Conservation (phyloP, 2,888 invertebrate genomes). For the Cremastinae sp. region DNA sequence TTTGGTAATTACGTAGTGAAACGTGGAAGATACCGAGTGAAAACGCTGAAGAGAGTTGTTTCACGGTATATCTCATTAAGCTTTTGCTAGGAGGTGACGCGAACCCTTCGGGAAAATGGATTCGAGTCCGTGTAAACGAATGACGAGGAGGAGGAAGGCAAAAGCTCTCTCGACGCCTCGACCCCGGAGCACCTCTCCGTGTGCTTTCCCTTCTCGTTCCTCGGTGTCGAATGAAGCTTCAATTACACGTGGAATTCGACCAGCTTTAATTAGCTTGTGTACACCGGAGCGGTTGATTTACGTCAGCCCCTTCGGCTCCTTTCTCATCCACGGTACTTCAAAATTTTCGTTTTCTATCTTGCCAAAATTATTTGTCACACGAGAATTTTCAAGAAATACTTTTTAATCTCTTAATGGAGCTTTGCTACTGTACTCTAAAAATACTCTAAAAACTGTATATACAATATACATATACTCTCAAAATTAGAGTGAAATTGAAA, state of each 20-base stretch:
- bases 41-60: constrained; percentile 33
- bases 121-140: constrained; percentile 34
- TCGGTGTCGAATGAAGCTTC: constrained; percentile 68
- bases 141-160: constrained; percentile 38
- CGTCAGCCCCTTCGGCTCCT: constrained; percentile 42
- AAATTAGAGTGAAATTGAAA: too few species aligned
- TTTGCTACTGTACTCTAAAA: too few species aligned
- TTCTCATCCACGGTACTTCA: neutral
- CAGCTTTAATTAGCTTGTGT: constrained; percentile 71
- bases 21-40: constrained; percentile 23
- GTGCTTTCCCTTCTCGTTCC: constrained; percentile 27
- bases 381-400: neutral
- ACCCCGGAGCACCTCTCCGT: neutral
- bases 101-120: constrained; percentile 18
- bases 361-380: constrained; percentile 5
- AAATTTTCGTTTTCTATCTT: neutral
- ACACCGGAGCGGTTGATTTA: constrained; percentile 57
- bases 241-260: constrained; percentile 72
- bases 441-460: too few species aligned
- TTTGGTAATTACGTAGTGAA: constrained; percentile 48
- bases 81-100: constrained; percentile 25
- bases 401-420: too few species aligned
- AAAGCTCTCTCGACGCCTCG: constrained; percentile 22
- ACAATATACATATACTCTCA: too few species aligned
- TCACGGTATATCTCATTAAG: constrained; percentile 41